Evolutionary conservation across 2,113 vertebrate species (phyloP), one percentile per base, ranked within the genome.

Genomic region (Alaudala cheleensis): DNA sequence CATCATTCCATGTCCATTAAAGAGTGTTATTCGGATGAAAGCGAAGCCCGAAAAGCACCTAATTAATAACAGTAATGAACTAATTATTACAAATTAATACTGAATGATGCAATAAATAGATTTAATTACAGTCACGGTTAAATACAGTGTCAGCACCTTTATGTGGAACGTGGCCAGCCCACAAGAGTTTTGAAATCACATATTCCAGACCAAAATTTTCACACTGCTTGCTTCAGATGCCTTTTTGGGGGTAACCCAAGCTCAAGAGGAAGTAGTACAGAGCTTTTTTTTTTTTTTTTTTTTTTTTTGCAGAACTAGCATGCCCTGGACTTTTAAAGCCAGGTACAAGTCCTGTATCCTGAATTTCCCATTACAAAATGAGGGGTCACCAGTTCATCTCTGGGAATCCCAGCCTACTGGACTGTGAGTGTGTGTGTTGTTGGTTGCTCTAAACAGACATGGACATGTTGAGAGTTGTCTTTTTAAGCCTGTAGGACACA

Each of bases 81-180:
- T 94, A 96, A 96, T 94, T 67, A 92, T 92, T 91, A 94, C 79
- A 83, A 95, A 95, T 91, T 51, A 88, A 86, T 78, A 74, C 58
- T 0, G 6, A 86, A 49, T 80, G 57, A 83, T 94, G 92, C 66
- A 87, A 93, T 92, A 77, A 95, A 77, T 57, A 34, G 40, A 78
- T 94, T 88, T 95, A 94, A 96, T 96, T 94, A 73, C 29, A 62
- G 76, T 56, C 64, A 22, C 7, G 5, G 51, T 78, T 93, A 80
- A 92, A 60, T 47, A 86, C 34, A n/a, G 6, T 80, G 90, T 95
- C 95, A 97, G 82, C 81, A 83, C 76, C 79, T 92, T 93, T 94
- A 56, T 50, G 47, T 95, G 93, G 88, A 96, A 81, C n/a, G 2
- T 10, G 49, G 88, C 92, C 92, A 97, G 71, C 64, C 79, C 86